Evolutionary conservation across 2,888 invertebrate genomes (phyloP), one percentile per base, ranked within the genome.

Genomic region (Amiota mariae): DNA sequence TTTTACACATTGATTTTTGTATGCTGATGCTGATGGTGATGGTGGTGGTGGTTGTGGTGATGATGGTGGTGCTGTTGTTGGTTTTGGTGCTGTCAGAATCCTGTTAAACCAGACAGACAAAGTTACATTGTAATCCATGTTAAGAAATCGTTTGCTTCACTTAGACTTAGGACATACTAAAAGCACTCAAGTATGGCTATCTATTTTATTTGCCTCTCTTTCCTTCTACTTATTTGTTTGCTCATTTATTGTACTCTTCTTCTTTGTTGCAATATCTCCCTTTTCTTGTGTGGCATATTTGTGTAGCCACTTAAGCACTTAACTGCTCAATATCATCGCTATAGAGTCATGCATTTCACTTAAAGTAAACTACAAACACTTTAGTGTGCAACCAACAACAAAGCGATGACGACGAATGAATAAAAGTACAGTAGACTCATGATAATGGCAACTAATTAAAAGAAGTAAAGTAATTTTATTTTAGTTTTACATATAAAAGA

Each of bases 301-400:
- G n/a, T 54, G 24, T 13, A 18, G 54, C 67, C 67, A 68, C 67
- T 68, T 68, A 51, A 51, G 67, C 67, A 68, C 51, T 68, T 68
- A 24, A 68, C 67, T 51, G 54, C 51, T 68, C 18, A 68, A 51
- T 54, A 68, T 24, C 36, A n/a, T 24, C 4, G 20, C 67, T 20
- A 20, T 20, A 59, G 54, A 36, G 36, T 36, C 36, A 36, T 36
- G 36, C 36, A 36, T 36, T 36, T 6, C 36, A 36, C 36, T 36
- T 36, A 36, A 36, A 36, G 36, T 36, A 36, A 36, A 36, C 36
- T 36, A 36, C 36, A 36, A 6, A 36, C 36, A 36, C 36, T 36
- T 36, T 36, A 36, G 36, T 2, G 36, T 36, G n/a, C n/a, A n/a
- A n/a, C n/a, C n/a, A n/a, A n/a, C n/a, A n/a, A n/a, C n/a, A n/a